These are phyloP conservation scores for Aphrophora alni DNA, from an alignment of 2,888 invertebrate species.

Conservation along the genomic window DNA sequence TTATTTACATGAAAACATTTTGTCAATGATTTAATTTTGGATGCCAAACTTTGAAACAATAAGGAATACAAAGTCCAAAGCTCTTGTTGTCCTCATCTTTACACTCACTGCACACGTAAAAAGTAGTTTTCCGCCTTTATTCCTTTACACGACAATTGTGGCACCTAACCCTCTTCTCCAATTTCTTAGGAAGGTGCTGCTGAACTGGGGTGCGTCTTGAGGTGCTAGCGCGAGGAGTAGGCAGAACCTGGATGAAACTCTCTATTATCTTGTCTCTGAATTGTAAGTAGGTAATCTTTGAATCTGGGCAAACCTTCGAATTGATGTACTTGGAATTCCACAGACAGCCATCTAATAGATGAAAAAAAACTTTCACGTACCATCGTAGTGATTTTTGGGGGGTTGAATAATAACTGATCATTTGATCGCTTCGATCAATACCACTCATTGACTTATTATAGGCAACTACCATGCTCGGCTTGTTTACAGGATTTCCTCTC, in stretches of 20 bases:
- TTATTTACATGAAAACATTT: not conserved
- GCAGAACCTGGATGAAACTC: constrained; percentile 10
- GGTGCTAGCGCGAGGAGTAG: constrained; percentile 1
- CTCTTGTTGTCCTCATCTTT: no score
- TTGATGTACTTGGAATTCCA: constrained; percentile 22
- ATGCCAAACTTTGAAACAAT: no score
- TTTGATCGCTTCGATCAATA: constrained; percentile 31
- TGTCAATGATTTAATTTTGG: no score
- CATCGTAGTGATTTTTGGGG: no score
- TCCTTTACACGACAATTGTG: constrained; percentile 9
- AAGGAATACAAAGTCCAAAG: no score
- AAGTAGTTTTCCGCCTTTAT: no score
- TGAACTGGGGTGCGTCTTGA: not conserved
- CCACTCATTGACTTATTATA: constrained; percentile 28
- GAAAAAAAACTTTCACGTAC: no score
- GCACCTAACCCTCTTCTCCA: constrained; percentile 18
- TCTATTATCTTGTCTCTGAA: constrained; percentile 15
- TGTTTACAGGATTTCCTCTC: no score
- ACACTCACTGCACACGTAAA: constrained; percentile 22
- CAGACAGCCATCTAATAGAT: constrained; percentile 25
- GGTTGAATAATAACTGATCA: no score
- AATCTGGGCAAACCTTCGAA: constrained; percentile 22
- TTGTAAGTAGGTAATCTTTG: constrained; percentile 21
- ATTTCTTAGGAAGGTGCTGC: not conserved
- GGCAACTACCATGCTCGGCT: no score